Base-by-base conservation (phyloP, 1,140 invertebrate species). In the Xylocopa sonorina region DNA sequence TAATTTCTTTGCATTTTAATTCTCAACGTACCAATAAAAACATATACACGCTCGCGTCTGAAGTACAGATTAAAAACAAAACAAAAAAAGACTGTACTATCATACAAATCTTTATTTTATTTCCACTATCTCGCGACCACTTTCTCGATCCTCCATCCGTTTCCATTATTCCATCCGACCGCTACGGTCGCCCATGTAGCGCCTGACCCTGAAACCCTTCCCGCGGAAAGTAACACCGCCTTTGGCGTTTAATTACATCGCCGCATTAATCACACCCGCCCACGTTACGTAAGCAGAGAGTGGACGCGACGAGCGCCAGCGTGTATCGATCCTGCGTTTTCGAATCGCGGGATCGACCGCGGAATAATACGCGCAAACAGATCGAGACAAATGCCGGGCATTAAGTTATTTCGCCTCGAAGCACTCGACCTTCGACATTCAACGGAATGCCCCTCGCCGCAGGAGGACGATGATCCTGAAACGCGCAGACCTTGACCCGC, bases 381-480 rank as follows among this genome's bases (percentile, higher is more conserved):
- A 84, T 50, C 78, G 51, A 71, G 75, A 73, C 60, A 73, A 76
- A 74, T 38, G 55, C 51, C 53, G 41, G n/a, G 51, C 67, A 78
- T 48, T 71, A 71, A 53, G 41, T 85, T 82, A 79, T 73, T 66
- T 82, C 57, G 58, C 64, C 58, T 75, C 41, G 27, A 48, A 85
- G 51, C 77, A 58, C 60, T 75, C 64, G 60, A 82, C 72, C 76
- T 85, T 85, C 83, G 83, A 85, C 64, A 78, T 81, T 86, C 69
- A 62, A 86, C 46, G 60, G 74, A 85, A 82, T 79, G 76, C 48
- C 73, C n/a, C 71, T 78, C 62, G 69, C 55, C 46, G 57, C 21
- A 57, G 67, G 51, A 84, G 73, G 58, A 84, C 74, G 75, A 85
- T 78, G 75, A 81, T 83, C 74, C 69, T 84, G 69, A 55, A 62